Evolutionary conservation across 1,140 invertebrate genomes (phyloP), one percentile per base, ranked within the genome.

Genomic region (Monochamus saltuarius): DNA sequence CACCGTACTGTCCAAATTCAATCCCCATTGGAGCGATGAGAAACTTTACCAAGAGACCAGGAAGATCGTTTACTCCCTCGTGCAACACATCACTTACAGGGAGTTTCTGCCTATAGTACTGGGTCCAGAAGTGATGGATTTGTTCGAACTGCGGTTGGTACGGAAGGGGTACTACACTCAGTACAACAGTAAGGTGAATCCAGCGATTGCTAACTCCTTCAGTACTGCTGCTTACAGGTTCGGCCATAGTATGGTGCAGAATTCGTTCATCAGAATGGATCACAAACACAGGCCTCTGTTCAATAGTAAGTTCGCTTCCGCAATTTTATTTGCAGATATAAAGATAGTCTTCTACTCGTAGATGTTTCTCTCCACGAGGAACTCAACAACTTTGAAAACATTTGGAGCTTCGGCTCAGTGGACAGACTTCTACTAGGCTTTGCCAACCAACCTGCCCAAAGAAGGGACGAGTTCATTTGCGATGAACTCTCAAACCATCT

Each of bases 171-270:
- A 82, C 67, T 90, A 84, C 66, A 76, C 82, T 1, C 82, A 81
- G 2, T 99, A 99, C 72, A 87, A 93, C 75, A 76, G 85, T 0
- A 85, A 84, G 54, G 85, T 93, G 14, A 92, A 97, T 79, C 88
- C 97, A 0, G 86, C 86, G 11, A 86, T 97, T 10, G 86, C 90
- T 11, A 99, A 98, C 76, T 89, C 90, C 46, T 99, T 99, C 79
- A 89, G 94, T 0, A 87, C 93, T 0, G 96, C 95, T 1, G 97
- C 94, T n/a, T 96, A 92, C 77, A 83, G 94, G 14, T 98, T 98
- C 77, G 97, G 97, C 0, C 97, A 98, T 75, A 95, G 93, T 19
- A 74, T 99, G 16, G 89, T 99, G 1, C 90, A 95, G 66, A 88
- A 88, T 0, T 86, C 83, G 19, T 88, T 87, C 67, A 74, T 87